Evolutionary conservation across 2,113 vertebrate species (phyloP), one percentile per base, ranked within the genome.

Genomic region (Choloepus hoffmanni): DNA sequence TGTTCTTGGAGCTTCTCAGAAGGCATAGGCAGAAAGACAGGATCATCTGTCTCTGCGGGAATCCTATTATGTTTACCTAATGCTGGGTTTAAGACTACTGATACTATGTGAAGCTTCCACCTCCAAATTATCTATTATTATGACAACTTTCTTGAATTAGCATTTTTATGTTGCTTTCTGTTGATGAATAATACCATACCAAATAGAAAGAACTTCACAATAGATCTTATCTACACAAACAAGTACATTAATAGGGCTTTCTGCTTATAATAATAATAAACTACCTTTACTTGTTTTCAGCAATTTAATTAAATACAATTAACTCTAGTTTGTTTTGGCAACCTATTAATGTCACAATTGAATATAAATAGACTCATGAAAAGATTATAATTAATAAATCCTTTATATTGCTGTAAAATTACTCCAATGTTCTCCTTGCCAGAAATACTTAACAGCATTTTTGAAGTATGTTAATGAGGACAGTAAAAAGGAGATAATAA

Each of bases 271-370:
- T 96, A 97, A 98, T 97, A 98, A 98, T 97, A 98, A 98, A 98
- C 95, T 96, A 96, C 76, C 87, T 89, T 97, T 98, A 93, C 91
- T 97, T 97, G 81, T 97, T 98, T 97, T 97, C 96, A 97, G 95
- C 83, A 95, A 97, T 97, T 97, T 98, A 98, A 98, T 98, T 98
- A 98, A 98, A 98, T 92, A 98, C 84, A 97, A 98, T 98, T 98
- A 98, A 98, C 97, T 98, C 90, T 95, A 94, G 97, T 98, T 98
- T 98, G 97, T 97, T 98, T 98, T 98, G 97, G 97, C 98, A 98
- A 97, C 96, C 96, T 97, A 98, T 98, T 98, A 98, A 98, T 97
- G 97, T 98, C 97, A 97, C 30, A 70, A 98, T 91, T 98, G 97
- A 98, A 97, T 97, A 98, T 97, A 98, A 98, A 98, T 78, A 98